Base-by-base conservation (phyloP, 2,113 vertebrate genomes). In the Cheirogaleus medius region DNA sequence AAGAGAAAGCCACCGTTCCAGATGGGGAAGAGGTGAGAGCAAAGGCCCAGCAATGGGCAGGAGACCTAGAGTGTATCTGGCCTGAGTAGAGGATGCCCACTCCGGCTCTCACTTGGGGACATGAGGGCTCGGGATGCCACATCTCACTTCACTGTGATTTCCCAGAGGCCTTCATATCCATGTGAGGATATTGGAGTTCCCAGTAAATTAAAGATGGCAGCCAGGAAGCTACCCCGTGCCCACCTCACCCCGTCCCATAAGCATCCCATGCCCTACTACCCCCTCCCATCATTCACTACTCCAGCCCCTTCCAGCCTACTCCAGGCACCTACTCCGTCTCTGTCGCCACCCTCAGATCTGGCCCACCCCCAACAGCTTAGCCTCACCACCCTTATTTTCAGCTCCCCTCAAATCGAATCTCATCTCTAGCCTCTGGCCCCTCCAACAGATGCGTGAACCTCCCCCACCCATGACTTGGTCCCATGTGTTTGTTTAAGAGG, bases 401-500 rank as follows among this genome's bases (percentile, higher is more conserved):
- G 95, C 95, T 90, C 98, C 95, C 86, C 96, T 98, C 94, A 98
- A 98, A 97, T 90, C 88, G n/a, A 87, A 94, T 91, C 47, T 93
- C n/a, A 0, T 69, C 97, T 97, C 89, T 85, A 97, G 95, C 93
- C 96, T 93, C 97, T 98, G 98, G 97, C 97, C 92, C 89, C 97
- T 98, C 98, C 94, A 90, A 97, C 97, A 97, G 95, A 93, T 96
- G 92, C 97, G 85, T 96, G 95, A 96, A 97, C 98, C 98, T 97
- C 91, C 81, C 95, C 95, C 64, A 94, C 63, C 82, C 56, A 37
- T 27, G 74, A 92, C 90, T 95, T 76, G 97, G 96, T 97, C 98
- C 97, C 98, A 63, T 98, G 97, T 98, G 98, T 99, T 98, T 98
- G 98, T 99, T 98, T 98, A 99, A 99, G 98, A 98, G 98, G 94